These are phyloP conservation scores for Heliconius hermathena DNA, from an alignment of 1,140 invertebrate genomes.

Conservation along the genomic window DNA sequence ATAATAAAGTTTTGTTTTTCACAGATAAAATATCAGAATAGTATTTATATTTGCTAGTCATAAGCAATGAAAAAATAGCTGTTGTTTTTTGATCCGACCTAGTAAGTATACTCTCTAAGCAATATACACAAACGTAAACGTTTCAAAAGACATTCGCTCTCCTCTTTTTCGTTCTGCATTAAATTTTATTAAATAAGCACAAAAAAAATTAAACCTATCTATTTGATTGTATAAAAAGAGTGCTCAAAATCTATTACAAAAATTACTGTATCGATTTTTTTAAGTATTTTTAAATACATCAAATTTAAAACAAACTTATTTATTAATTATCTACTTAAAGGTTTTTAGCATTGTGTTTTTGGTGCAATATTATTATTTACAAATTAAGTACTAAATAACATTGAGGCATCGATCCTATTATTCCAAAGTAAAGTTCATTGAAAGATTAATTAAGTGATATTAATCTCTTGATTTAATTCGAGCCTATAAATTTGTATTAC, in stretches of 20 bases:
- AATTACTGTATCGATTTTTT: too few relatives aligned
- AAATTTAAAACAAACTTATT: not conserved
- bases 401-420: constrained; percentile 18
- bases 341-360: not conserved
- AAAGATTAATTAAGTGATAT: constrained; percentile 36
- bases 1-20: not conserved
- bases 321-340: too few relatives aligned
- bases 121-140: too few relatives aligned
- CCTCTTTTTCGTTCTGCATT: too few relatives aligned
- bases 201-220: not conserved
- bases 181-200: not conserved
- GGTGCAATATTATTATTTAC: not conserved
- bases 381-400: not conserved
- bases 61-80: too few relatives aligned
- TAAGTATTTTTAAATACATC: too few relatives aligned
- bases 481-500: constrained; percentile 21
- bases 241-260: too few relatives aligned
- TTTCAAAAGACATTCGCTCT: too few relatives aligned
- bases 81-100: too few relatives aligned
- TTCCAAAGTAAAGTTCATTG: constrained; percentile 22
- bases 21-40: not conserved
- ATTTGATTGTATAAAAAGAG: too few relatives aligned
- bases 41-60: not conserved
- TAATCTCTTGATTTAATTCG: constrained; percentile 30
- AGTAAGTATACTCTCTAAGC: too few relatives aligned